Conservation (phyloP, 2,888 invertebrate genomes). For the Branchellion lobata region DNA sequence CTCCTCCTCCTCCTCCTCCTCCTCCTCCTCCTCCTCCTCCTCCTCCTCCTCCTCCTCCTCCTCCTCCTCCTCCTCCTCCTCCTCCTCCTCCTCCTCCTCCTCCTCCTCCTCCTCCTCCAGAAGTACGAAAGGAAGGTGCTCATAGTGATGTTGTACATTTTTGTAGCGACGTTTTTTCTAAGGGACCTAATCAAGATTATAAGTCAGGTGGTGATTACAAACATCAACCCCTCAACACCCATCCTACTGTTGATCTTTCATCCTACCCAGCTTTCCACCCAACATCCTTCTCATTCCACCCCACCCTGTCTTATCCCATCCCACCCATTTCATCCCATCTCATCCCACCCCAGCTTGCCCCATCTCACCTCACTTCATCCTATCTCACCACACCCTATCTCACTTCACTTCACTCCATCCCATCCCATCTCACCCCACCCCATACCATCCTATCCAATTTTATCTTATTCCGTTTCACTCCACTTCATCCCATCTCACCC, state of each 20-base stretch:
- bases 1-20: background rate
- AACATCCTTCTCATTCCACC: too few relatives aligned
- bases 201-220: constrained; percentile 44
- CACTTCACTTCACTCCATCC: too few relatives aligned
- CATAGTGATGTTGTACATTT: constrained; percentile 47
- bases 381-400: too few relatives aligned
- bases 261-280: too few relatives aligned
- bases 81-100: background rate
- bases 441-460: too few relatives aligned
- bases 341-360: too few relatives aligned
- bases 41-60: background rate
- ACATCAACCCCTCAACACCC: too few relatives aligned
- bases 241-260: too few relatives aligned
- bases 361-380: too few relatives aligned
- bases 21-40: background rate
- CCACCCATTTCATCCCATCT: too few relatives aligned
- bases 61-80: background rate
- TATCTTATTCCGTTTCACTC: too few relatives aligned
- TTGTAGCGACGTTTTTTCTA: constrained; percentile 50
- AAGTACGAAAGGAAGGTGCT: background rate
- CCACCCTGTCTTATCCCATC: background rate
- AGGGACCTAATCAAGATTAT: constrained; percentile 51
- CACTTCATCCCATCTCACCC: background rate
- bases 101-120: background rate
- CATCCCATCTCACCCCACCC: too few relatives aligned